Evolutionary conservation across 2,113 vertebrate species (phyloP), one percentile per base, ranked within the genome.

Genomic region (Pterocles gutturalis): DNA sequence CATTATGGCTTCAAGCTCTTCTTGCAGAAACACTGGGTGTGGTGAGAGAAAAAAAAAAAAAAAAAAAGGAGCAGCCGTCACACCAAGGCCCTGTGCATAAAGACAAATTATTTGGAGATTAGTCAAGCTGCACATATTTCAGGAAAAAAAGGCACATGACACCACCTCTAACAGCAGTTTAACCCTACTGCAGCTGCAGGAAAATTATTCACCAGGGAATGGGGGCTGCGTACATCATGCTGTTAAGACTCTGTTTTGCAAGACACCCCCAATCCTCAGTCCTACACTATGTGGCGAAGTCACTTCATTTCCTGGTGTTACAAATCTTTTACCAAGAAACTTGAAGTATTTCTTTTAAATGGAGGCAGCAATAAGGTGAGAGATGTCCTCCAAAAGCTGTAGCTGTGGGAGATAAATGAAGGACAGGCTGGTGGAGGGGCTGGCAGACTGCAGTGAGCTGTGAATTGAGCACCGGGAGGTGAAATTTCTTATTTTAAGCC

Each of bases 161-260:
- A 33, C 14, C 54, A 16, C 3, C 25, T 67, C 21, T 10, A 14
- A 11, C 31, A 66, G 70, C 51, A 60, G 65, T 36, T 92, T 61
- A 75, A 85, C 70, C 46, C 70, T 16, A 5, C 33, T 17, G 62
- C 34, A 72, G 62, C 90, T 64, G 62, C 77, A 72, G 81, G 28
- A 36, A 43, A 53, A 22, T 28, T n/a, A 14, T 25, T 43, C 73
- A 57, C 69, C 28, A 17, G 70, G 55, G 71, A 90, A 17, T 0
- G 0, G n/a, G 33, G n/a, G 53, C 57, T 62, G 28, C 1, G 1
- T 19, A 36, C 3, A 7, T 38, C 45, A 10, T 7, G 67, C 15
- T 60, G 24, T 60, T 71, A 29, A 49, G 9, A 15, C 17, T 57
- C 70, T 70, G 51, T 65, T n/a, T 72, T 48, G 62, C 16, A 33